Percentiles rank a stretch among this genome's conserved stretches.
phyloP scores from a whole-genome alignment of 2,113 vertebrate species.

The Takifugu bimaculatus region DNA sequence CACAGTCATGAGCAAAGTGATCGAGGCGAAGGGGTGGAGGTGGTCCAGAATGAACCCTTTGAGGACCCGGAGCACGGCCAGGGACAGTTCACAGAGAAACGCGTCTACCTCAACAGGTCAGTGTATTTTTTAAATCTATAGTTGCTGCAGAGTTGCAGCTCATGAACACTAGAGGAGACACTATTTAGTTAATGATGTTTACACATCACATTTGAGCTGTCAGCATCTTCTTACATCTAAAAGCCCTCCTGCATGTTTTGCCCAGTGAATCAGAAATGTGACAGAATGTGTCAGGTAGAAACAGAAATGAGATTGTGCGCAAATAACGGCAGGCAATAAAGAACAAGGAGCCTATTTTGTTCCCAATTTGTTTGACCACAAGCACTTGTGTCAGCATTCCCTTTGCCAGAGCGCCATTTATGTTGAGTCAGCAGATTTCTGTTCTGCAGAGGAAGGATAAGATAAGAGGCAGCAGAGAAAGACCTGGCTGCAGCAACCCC shows the following conservation, averaged over 20 bases:
- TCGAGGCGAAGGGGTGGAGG: conserved; percentile 94
- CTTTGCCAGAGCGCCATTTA: conserved; percentile 26
- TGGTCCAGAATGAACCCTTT: conserved; percentile 92
- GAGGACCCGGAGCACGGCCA: conserved; percentile 88
- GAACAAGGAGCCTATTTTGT: background rate
- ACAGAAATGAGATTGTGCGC: background rate
- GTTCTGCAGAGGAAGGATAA: conserved; percentile 31
- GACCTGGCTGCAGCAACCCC: background rate
- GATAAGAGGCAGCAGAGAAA: conserved; percentile 16
- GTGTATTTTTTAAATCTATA: conserved; percentile 20
- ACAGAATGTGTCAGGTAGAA: background rate
- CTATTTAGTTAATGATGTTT: too few relatives aligned
- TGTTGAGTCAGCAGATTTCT: conserved; percentile 57
- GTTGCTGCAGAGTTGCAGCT: background rate
- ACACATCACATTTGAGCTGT: too few relatives aligned
- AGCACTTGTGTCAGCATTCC: conserved; percentile 61
- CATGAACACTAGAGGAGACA: too few relatives aligned
- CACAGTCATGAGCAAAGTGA: conserved; percentile 96
- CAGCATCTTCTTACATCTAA: too few relatives aligned
- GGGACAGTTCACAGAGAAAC: conserved; percentile 94
- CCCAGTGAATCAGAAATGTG: background rate
- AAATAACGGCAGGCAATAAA: background rate
- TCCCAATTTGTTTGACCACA: conserved; percentile 46
- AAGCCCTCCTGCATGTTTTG: too few relatives aligned
- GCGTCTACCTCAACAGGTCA: conserved; percentile 96